Percentiles rank a stretch among this genome's conserved stretches.
Conservation (phyloP, 2,113 vertebrate genomes). For the Uria aalge region DNA sequence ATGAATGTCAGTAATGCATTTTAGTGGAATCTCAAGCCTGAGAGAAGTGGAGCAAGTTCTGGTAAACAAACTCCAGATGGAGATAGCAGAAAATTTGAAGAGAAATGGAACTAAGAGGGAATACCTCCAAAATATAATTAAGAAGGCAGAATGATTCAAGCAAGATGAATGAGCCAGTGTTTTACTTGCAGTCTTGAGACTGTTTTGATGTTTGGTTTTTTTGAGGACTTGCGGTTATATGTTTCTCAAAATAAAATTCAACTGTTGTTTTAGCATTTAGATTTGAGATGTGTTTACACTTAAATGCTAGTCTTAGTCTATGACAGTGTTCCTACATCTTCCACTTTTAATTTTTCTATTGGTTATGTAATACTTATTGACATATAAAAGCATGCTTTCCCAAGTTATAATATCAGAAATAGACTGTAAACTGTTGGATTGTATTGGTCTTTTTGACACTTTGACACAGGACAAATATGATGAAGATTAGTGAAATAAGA, state of each 20-base stretch:
- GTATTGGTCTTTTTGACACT: not conserved
- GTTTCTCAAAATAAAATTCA: not conserved
- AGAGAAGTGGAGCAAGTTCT: not conserved
- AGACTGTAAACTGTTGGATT: not conserved
- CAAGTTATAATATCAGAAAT: not conserved
- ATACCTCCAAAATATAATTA: not conserved
- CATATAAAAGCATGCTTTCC: not conserved
- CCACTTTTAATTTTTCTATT: not conserved
- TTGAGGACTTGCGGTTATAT: not conserved
- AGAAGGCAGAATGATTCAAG: not conserved
- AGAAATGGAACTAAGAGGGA: not conserved
- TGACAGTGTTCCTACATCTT: not conserved
- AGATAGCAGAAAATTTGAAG: not conserved
- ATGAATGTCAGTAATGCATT: not conserved
- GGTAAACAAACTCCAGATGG: slow-evolving; percentile 3
- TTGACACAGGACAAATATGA: not conserved
- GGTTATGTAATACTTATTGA: not conserved
- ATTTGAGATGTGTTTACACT: not conserved
- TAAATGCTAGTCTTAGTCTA: not conserved
- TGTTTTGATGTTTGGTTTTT: not conserved
- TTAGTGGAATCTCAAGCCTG: not conserved
- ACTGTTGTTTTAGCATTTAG: not conserved
- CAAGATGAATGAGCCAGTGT: not conserved
- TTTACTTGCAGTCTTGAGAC: not conserved
- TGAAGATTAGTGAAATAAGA: not conserved